These are phyloP conservation scores for Scolopax mira DNA, from an alignment of 2,113 vertebrate genomes.

Conservation along the genomic window DNA sequence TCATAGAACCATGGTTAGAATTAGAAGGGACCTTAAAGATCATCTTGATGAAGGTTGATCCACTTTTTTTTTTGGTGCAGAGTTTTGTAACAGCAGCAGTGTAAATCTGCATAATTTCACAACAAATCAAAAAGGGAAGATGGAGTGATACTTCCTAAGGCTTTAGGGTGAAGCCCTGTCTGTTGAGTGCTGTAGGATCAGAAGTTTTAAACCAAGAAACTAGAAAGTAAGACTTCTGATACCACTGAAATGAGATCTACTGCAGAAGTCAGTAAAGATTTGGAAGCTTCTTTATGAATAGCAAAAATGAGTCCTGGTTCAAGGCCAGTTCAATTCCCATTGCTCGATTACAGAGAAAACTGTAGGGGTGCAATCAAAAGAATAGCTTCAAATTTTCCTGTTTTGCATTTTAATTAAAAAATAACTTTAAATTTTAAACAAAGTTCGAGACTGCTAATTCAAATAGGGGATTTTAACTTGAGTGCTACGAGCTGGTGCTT, in stretches of 20 bases:
- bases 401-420: background rate
- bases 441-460: background rate
- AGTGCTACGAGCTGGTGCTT: background rate
- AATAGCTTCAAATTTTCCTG: background rate
- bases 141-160: background rate
- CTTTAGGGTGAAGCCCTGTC: background rate
- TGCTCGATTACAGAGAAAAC: background rate
- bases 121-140: background rate
- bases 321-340: background rate
- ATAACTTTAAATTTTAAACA: background rate
- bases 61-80: background rate
- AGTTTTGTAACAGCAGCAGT: background rate
- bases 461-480: background rate
- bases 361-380: background rate
- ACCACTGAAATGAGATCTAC: background rate
- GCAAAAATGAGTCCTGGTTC: background rate
- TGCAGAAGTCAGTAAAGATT: background rate
- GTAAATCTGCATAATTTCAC: background rate
- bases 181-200: background rate
- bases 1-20: no score
- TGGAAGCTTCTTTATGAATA: background rate
- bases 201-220: background rate
- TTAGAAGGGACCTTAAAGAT: no score
- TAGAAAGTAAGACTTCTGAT: background rate
- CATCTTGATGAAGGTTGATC: background rate